These are phyloP conservation scores for Geothlypis trichas DNA, from an alignment of 2,113 vertebrate species.

Conservation along the genomic window DNA sequence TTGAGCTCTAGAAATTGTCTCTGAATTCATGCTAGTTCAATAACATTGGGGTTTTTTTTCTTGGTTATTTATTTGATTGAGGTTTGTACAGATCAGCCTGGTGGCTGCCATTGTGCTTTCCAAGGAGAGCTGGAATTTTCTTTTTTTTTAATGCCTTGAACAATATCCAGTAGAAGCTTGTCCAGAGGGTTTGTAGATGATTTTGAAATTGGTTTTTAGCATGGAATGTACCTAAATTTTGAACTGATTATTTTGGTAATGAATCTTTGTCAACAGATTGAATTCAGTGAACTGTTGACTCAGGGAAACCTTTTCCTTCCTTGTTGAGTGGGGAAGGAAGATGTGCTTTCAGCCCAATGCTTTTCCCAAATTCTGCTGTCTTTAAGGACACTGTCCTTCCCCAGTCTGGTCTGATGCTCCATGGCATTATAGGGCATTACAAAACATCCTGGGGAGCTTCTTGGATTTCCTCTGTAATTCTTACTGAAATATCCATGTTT, in stretches of 20 bases:
- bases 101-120: not conserved
- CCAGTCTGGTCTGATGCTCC: not conserved
- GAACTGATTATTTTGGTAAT: not conserved
- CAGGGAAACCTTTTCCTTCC: not conserved
- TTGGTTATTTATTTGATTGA: not conserved
- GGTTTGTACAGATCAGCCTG: not conserved
- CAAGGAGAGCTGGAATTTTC: not conserved
- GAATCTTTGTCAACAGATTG: not conserved
- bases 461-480: not conserved
- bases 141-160: not conserved
- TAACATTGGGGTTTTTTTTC: rapidly evolving
- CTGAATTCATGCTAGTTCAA: not conserved
- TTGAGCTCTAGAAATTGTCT: not conserved
- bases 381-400: not conserved
- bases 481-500: not conserved
- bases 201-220: not conserved
- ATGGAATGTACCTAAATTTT: not conserved
- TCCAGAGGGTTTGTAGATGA: not conserved
- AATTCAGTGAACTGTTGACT: not conserved
- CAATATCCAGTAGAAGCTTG: not conserved
- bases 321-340: not conserved
- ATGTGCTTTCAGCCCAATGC: not conserved
- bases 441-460: not conserved
- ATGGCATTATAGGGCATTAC: not conserved
- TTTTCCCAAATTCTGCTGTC: not conserved